Base-by-base conservation (phyloP, 2,113 vertebrate species). In the Mesitornis unicolor region DNA sequence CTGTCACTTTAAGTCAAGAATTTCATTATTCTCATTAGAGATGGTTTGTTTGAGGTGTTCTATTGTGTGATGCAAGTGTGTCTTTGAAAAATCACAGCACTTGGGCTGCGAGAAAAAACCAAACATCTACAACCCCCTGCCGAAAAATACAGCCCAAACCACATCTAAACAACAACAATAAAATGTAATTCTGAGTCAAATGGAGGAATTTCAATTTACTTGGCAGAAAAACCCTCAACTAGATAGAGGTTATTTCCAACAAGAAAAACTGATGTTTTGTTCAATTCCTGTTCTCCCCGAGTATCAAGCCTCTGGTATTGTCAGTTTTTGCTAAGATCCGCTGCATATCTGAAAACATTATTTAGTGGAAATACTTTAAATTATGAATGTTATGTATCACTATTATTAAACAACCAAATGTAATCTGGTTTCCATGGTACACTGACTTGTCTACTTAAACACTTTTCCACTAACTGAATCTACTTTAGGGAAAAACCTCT, bases 41-140 rank as follows among this genome's bases (percentile, higher is more conserved):
- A 31, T 2, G 6, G 17, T 13, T 33, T 9, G 21, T 40, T 20
- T 75, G 35, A 79, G 33, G 40, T 60, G 20, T 25, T 90, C 71
- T 57, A 13, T 5, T 45, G 59, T n/a, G n/a, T 18, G 47, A 87
- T 36, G 18, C 33, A 91, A 89, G 33, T 11, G 18, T 2, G 3
- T 11, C 53, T 71, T 54, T 31, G 61, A 61, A 47, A 61, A 63
- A 70, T 26, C 59, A 57, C 36, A 70, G 40, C 45, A 78, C 12
- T n/a, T 7, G 15, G 36, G 16, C 50, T 51, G 11, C 5, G 4
- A 45, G 15, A 76, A 69, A 83, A 60, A 83, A 13, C 36, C 8
- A 12, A 60, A 73, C 4, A 45, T 3, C 6, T 24, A 71, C 1
- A 4, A 38, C 10, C 3, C 25, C 6, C 9, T 6, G 18, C 26